Percentiles rank a stretch among this genome's conserved stretches.
phyloP scores from a whole-genome alignment of 1,140 invertebrate genomes.

The Anadara kagoshimensis region DNA sequence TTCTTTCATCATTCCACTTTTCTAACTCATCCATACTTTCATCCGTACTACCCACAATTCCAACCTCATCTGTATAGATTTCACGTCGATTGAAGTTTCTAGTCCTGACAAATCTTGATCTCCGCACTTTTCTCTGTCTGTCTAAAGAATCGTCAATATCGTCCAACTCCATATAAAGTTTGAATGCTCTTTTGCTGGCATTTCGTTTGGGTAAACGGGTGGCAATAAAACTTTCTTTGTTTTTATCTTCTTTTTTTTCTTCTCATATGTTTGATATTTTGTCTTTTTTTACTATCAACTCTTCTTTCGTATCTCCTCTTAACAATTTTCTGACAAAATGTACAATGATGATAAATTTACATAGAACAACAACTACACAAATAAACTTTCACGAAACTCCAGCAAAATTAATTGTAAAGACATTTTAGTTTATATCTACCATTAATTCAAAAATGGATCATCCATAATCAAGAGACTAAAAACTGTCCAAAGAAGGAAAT shows the following conservation, averaged over 20 bases:
- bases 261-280: too few species aligned
- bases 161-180: constrained; percentile 26
- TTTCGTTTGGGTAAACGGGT: constrained; percentile 32
- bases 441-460: too few species aligned
- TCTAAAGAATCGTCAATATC: constrained; percentile 25
- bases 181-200: constrained; percentile 25
- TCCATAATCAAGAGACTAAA: too few species aligned
- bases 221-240: constrained; percentile 28
- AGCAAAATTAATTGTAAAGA: too few species aligned
- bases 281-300: too few species aligned
- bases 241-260: not conserved
- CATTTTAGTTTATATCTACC: too few species aligned
- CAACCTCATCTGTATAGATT: constrained; percentile 5
- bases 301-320: too few species aligned
- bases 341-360: too few species aligned
- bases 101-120: constrained; percentile 5
- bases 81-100: constrained; percentile 15
- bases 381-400: too few species aligned
- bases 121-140: constrained; percentile 2
- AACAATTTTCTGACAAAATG: too few species aligned
- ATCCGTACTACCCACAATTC: constrained; percentile 15
- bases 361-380: too few species aligned
- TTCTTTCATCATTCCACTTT: constrained; percentile 7
- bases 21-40: constrained; percentile 4
- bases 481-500: too few species aligned